A percentile compares a stretch with the other conserved stretches of the same genome.
Evolutionary conservation across 2,113 vertebrate species (phyloP).

Genomic region (Plotosus lineatus): DNA sequence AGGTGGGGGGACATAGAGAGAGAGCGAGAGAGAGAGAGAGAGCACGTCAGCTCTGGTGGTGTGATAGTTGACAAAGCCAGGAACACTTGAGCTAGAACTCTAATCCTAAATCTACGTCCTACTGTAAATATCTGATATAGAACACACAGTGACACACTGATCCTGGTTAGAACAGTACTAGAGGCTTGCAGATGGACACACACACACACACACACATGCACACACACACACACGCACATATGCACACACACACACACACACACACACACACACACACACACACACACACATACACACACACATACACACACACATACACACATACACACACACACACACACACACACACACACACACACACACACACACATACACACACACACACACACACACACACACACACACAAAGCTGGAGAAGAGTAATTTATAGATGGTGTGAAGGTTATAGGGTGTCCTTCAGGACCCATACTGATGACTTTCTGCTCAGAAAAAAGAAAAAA

Average conservation of each 20-base stretch:
- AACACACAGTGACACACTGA: background rate
- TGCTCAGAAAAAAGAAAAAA: background rate
- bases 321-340: background rate
- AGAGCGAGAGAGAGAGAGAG: background rate
- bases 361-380: background rate
- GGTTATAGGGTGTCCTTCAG: background rate
- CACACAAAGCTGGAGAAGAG: background rate
- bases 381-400: background rate
- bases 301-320: background rate
- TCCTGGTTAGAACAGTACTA: too few species aligned
- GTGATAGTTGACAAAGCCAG: background rate
- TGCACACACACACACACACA: background rate
- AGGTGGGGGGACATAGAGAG: too few species aligned
- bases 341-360: background rate
- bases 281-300: background rate
- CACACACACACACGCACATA: background rate
- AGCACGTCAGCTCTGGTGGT: background rate
- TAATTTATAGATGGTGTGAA: conserved; percentile 10
- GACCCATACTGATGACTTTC: background rate
- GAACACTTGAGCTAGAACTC: background rate
- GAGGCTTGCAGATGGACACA: too few species aligned
- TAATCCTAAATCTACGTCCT: background rate
- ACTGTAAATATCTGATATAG: background rate
- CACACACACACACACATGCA: too few species aligned
- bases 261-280: background rate